Conservation (phyloP, 2,113 vertebrate genomes). For the Sphyrna mokarran region DNA sequence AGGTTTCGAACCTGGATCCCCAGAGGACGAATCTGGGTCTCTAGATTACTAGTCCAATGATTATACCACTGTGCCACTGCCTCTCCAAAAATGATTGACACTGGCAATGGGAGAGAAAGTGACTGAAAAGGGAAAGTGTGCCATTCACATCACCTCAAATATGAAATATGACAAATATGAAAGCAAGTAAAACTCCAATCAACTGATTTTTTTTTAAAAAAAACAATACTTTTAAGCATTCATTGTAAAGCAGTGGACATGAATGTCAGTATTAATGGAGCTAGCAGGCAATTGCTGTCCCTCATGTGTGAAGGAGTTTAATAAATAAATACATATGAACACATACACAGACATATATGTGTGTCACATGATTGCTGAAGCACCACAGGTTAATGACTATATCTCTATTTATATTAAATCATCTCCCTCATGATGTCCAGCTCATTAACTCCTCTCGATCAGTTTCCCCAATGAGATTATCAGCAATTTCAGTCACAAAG, state of each 20-base stretch:
- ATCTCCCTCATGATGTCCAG: constrained; percentile 9
- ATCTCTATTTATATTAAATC: constrained; percentile 35
- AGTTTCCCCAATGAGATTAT: constrained; percentile 21
- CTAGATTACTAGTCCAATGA: too few species aligned
- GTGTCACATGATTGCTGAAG: constrained; percentile 6
- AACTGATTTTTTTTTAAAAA: not conserved
- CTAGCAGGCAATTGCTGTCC: not conserved
- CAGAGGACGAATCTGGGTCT: too few species aligned
- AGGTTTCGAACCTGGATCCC: too few species aligned
- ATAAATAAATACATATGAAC: not conserved
- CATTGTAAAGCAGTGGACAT: not conserved
- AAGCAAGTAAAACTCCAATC: not conserved
- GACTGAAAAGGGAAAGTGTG: too few species aligned
- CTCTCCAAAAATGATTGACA: too few species aligned
- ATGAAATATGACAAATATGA: not conserved
- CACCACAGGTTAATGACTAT: constrained; percentile 23
- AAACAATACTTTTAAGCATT: not conserved
- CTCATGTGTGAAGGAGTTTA: not conserved
- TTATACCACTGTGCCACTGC: too few species aligned
- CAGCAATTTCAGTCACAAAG: not conserved
- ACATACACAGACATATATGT: not conserved
- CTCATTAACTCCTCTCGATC: constrained; percentile 32
- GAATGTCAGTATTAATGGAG: not conserved
- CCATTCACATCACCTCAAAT: not conserved
- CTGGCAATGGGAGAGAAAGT: too few species aligned